A percentile compares a stretch with the other conserved stretches of the same genome.
Evolutionary conservation across 2,888 invertebrate genomes (phyloP).

Genomic region (Drosophila mimetica): DNA sequence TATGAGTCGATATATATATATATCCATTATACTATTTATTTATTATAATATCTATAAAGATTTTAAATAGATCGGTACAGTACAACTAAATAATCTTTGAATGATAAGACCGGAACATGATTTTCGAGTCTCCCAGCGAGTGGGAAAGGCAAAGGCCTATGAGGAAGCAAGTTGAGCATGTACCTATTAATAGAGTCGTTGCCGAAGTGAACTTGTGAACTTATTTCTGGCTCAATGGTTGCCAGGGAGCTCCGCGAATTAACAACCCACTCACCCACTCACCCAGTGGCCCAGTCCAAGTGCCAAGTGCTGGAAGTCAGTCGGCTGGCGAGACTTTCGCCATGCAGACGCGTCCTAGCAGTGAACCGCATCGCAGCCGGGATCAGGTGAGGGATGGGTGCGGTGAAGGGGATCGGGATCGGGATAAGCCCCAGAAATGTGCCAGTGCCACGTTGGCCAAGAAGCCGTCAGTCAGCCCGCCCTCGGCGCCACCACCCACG

Average conservation of each 20-base stretch:
- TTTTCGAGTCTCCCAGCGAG: background rate
- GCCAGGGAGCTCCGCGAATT: constrained; percentile 71
- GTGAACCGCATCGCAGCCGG: constrained; percentile 65
- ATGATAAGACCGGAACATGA: no score
- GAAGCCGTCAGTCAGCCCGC: constrained; percentile 29
- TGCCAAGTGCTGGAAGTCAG: constrained; percentile 39
- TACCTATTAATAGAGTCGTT: constrained; percentile 80
- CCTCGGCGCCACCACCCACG: constrained; percentile 53
- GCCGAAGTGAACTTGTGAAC: constrained; percentile 75
- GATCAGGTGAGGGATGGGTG: constrained; percentile 23
- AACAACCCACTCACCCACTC: constrained; percentile 65
- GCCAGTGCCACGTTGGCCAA: constrained; percentile 63
- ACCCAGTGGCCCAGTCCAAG: constrained; percentile 71
- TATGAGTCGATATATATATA: no score
- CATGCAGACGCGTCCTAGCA: constrained; percentile 67
- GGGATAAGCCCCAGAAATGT: constrained; percentile 47
- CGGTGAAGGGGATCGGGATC: background rate
- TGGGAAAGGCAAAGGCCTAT: constrained; percentile 14
- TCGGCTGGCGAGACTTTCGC: constrained; percentile 53
- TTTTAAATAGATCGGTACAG: no score
- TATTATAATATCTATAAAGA: no score
- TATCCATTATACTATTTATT: no score
- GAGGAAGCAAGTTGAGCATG: constrained; percentile 39
- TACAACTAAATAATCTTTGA: no score
- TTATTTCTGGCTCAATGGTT: constrained; percentile 77